A percentile compares a stretch with the other conserved stretches of the same genome.
These are phyloP conservation scores for Pomacea canaliculata DNA, from an alignment of 2,888 invertebrate species.

Conservation along the genomic window DNA sequence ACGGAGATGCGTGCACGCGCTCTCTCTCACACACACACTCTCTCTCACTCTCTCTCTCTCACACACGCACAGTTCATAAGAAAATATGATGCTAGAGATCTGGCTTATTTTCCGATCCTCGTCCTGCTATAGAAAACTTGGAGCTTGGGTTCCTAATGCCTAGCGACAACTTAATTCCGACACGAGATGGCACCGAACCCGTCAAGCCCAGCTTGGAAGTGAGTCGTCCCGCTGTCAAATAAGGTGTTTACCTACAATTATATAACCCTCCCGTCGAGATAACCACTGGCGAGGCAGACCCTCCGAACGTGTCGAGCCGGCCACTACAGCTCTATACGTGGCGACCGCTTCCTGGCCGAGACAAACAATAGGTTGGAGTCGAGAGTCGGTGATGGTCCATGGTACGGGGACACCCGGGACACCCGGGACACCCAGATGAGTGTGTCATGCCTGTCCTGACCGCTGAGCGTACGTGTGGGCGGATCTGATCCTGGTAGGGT, in stretches of 20 bases:
- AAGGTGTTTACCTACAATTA: constrained; percentile 24
- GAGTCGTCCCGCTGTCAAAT: constrained; percentile 13
- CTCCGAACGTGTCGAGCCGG: neutral
- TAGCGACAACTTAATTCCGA: constrained; percentile 21
- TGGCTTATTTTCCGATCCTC: neutral
- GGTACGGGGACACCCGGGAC: neutral
- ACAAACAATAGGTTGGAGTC: neutral
- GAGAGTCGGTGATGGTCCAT: neutral
- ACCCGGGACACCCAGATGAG: constrained; percentile 12
- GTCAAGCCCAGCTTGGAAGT: neutral
- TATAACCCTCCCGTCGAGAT: constrained; percentile 23
- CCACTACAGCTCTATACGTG: neutral
- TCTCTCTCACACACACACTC: too few species aligned
- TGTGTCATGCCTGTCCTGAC: constrained; percentile 18
- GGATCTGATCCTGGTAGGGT: neutral
- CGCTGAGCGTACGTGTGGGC: neutral
- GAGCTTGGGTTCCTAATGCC: constrained; percentile 3
- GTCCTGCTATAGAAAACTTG: neutral
- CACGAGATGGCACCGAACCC: constrained; percentile 2
- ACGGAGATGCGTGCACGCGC: neutral
- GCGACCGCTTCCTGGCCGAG: neutral
- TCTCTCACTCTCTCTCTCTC: too few species aligned
- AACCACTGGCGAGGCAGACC: constrained; percentile 10
- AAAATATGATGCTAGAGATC: too few species aligned
- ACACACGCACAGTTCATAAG: too few species aligned